phyloP scores from a whole-genome alignment of 2,888 invertebrate genomes.

The Sialis lutaria region DNA sequence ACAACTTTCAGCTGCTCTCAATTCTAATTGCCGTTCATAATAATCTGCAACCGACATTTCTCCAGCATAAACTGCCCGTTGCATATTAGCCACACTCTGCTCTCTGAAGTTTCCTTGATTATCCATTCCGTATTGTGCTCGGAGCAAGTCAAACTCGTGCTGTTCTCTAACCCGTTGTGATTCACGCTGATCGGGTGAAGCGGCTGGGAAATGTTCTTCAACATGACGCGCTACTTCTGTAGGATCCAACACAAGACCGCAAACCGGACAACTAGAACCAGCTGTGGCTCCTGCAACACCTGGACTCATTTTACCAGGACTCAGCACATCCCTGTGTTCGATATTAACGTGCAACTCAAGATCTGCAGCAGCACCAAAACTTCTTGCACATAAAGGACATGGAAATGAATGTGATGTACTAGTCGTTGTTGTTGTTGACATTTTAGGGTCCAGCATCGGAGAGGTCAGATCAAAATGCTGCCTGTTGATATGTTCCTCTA shows the following conservation, averaged over 20 bases:
- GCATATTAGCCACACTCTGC: conserved; percentile 62
- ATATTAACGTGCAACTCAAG: conserved; percentile 74
- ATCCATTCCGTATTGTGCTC: conserved; percentile 81
- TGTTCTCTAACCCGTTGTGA: conserved; percentile 58
- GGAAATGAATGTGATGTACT: conserved; percentile 33
- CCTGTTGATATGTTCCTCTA: conserved; percentile 72
- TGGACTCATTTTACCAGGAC: conserved; percentile 33
- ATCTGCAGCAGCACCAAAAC: conserved; percentile 55
- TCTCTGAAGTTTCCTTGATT: conserved; percentile 67
- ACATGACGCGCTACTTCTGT: conserved; percentile 67
- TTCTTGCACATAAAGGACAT: conserved; percentile 62
- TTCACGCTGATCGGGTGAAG: conserved; percentile 36
- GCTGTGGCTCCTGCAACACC: conserved; percentile 9
- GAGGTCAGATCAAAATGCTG: conserved; percentile 70
- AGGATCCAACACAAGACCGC: conserved; percentile 28
- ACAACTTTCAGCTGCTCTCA: conserved; percentile 55
- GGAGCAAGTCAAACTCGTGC: conserved; percentile 60
- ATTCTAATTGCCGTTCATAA: conserved; percentile 62
- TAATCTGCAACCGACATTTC: conserved; percentile 74
- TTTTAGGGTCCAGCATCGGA: conserved; percentile 34
- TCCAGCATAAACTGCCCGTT: conserved; percentile 69
- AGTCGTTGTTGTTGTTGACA: conserved; percentile 19
- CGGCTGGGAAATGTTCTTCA: conserved; percentile 60
- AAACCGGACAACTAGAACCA: conserved; percentile 24
- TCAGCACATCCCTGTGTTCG: conserved; percentile 65